phyloP scores from a whole-genome alignment of 92 coral and sea anemone genomes.

The Palythoa grandis region DNA sequence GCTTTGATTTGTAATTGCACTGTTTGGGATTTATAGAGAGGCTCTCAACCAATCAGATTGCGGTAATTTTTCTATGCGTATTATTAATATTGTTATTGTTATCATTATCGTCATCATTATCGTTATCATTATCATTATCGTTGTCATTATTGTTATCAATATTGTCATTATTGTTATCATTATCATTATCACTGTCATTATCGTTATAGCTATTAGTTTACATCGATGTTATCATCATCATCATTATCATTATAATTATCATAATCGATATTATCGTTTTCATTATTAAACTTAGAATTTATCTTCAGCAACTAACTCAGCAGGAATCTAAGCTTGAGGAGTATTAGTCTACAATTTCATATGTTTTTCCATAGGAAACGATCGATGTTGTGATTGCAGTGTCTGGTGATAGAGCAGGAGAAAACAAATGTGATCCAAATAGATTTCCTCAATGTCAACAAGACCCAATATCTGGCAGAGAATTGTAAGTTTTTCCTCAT shows the following conservation, averaged over 20 bases:
- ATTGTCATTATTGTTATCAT: not conserved
- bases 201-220: not conserved
- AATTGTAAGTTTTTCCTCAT: not conserved
- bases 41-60: too few species aligned
- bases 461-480: slow-evolving; percentile 30
- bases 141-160: not conserved
- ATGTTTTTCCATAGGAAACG: not conserved
- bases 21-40: too few species aligned
- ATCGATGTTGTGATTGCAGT: slow-evolving; percentile 29
- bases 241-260: not conserved
- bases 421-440: slow-evolving; percentile 36
- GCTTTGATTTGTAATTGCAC: too few species aligned
- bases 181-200: not conserved
- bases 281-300: not conserved
- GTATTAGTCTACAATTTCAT: too few species aligned
- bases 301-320: too few species aligned
- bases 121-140: not conserved
- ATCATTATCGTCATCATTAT: too few species aligned
- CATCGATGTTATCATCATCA: not conserved
- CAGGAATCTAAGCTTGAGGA: too few species aligned
- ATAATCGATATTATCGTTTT: too few species aligned
- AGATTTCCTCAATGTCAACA: slow-evolving; percentile 41
- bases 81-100: too few species aligned
- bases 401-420: slow-evolving; percentile 19
- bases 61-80: too few species aligned